Evolutionary conservation across 2,113 vertebrate species (phyloP).

Genomic region (Anarrhichthys ocellatus): DNA sequence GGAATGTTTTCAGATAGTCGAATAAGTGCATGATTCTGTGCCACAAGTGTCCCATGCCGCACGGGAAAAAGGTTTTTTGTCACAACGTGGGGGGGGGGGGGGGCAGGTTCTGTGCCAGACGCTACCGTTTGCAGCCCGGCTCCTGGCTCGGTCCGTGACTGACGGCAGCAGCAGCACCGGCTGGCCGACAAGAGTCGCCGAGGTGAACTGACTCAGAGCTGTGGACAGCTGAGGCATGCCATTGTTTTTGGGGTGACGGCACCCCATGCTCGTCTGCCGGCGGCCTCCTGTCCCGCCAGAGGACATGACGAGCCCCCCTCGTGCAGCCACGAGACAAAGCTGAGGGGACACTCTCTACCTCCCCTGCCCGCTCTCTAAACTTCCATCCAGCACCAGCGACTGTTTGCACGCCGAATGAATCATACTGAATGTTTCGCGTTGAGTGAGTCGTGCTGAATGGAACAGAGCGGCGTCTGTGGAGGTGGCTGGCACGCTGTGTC

Average conservation of each 20-base stretch:
- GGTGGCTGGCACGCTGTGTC: slow-evolving; percentile 42
- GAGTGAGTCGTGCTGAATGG: slow-evolving; percentile 29
- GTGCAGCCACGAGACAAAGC: slow-evolving; percentile 10
- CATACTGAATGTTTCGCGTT: slow-evolving; percentile 35
- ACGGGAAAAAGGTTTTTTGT: not conserved
- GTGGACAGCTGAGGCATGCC: slow-evolving; percentile 52
- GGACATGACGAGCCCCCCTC: slow-evolving; percentile 20
- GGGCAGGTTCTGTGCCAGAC: not conserved
- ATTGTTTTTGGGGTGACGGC: slow-evolving; percentile 56
- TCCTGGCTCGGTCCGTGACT: slow-evolving; percentile 24
- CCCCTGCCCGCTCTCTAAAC: slow-evolving; percentile 25
- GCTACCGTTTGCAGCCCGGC: slow-evolving; percentile 7
- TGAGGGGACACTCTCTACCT: slow-evolving; percentile 2
- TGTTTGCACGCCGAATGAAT: slow-evolving; percentile 40
- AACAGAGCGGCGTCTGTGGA: slow-evolving; percentile 39
- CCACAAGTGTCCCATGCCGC: too few species aligned
- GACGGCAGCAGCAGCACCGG: not conserved
- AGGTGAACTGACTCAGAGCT: slow-evolving; percentile 37
- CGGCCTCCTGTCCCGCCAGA: slow-evolving; percentile 18
- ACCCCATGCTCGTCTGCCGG: slow-evolving; percentile 32
- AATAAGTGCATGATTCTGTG: too few species aligned
- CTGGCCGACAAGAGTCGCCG: not conserved
- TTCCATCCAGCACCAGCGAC: slow-evolving; percentile 2
- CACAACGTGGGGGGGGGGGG: not conserved
- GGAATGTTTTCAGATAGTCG: too few species aligned